Evolutionary conservation across 2,888 invertebrate species (phyloP).

Genomic region (Autographa pulchrina): DNA sequence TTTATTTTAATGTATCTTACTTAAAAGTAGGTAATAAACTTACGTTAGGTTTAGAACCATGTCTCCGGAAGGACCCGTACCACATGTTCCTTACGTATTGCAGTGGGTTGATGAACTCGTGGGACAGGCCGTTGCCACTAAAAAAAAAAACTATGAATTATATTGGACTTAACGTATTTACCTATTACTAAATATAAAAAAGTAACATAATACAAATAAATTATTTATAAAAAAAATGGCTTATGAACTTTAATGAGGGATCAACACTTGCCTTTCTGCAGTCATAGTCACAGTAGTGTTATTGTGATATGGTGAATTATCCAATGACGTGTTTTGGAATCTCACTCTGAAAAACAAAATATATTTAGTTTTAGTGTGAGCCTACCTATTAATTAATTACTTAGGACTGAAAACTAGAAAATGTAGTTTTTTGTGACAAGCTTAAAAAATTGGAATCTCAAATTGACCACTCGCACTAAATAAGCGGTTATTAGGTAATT

Average conservation of each 20-base stretch:
- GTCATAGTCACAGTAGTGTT: constrained; percentile 69
- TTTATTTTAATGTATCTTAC: no score
- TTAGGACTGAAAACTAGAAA: no score
- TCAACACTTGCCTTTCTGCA: constrained; percentile 56
- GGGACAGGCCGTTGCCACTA: constrained; percentile 59
- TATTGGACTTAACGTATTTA: background rate
- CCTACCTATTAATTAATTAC: no score
- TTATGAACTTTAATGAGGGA: background rate
- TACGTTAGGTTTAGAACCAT: constrained; percentile 67
- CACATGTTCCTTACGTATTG: constrained; percentile 73
- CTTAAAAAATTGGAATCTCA: no score
- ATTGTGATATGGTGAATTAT: constrained; percentile 46
- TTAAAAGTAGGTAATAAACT: no score
- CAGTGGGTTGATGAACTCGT: constrained; percentile 81
- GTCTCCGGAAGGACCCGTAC: constrained; percentile 65
- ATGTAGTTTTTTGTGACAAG: no score
- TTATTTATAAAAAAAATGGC: no score
- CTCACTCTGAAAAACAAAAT: constrained; percentile 70
- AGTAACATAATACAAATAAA: no score
- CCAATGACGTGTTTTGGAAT: constrained; percentile 68
- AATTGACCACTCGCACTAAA: no score
- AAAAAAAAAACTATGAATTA: constrained; percentile 22
- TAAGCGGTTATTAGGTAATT: no score
- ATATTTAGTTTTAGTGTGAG: background rate
- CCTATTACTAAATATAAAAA: no score